These are phyloP conservation scores for Hoplodrina blanda DNA, from an alignment of 2,888 invertebrate genomes.

Conservation along the genomic window DNA sequence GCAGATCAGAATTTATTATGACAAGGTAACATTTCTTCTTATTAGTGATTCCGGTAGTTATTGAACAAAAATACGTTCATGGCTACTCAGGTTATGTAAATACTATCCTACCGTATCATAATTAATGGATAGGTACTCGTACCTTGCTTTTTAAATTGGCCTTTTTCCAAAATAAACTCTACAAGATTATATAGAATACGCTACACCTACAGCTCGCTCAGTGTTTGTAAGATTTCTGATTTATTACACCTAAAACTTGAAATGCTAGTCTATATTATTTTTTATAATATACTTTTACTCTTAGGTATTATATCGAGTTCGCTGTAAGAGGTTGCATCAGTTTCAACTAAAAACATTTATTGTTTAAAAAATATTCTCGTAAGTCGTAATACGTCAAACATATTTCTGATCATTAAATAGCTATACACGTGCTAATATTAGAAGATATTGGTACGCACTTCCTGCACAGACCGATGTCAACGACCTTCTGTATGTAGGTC, in stretches of 20 bases:
- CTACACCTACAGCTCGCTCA: constrained; percentile 8
- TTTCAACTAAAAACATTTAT: constrained; percentile 26
- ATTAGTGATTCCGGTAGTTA: constrained; percentile 9
- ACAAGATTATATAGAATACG: constrained; percentile 49
- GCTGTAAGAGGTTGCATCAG: constrained; percentile 15
- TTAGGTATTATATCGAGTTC: constrained; percentile 14
- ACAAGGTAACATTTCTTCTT: constrained; percentile 1
- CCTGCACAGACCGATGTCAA: constrained; percentile 55
- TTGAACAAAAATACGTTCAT: constrained; percentile 26
- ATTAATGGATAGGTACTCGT: constrained; percentile 6
- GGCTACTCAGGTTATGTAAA: constrained; percentile 33
- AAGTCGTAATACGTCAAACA: constrained; percentile 10
- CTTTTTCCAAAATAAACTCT: constrained; percentile 68
- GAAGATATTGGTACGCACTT: constrained; percentile 23
- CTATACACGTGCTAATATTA: constrained; percentile 33
- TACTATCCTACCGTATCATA: constrained; percentile 29
- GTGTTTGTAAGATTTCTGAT: constrained; percentile 58
- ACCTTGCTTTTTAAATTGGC: constrained; percentile 70
- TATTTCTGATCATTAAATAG: constrained; percentile 38
- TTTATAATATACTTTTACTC: constrained; percentile 21
- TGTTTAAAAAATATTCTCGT: constrained; percentile 26
- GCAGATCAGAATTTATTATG: not conserved
- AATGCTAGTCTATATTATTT: constrained; percentile 38
- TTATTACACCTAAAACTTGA: constrained; percentile 55
- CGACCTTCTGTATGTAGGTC: constrained; percentile 68